Evolutionary conservation across 1,140 invertebrate species (phyloP).

Genomic region (Ostrea edulis): DNA sequence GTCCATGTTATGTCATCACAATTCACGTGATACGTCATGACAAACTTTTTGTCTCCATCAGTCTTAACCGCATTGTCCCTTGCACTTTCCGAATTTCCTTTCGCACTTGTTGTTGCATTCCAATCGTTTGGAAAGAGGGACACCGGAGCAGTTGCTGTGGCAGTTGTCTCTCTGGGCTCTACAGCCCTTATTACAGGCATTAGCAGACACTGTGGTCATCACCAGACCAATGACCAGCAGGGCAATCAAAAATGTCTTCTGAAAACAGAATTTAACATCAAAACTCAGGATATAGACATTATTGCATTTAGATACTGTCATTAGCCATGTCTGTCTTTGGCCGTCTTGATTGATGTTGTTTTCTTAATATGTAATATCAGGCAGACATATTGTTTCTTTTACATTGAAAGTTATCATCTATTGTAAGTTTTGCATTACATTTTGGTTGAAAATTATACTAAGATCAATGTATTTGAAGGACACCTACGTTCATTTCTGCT

Average conservation of each 20-base stretch:
- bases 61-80: neutral
- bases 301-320: too few species aligned
- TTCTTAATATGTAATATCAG: neutral
- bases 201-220: slow-evolving; percentile 18
- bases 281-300: too few species aligned
- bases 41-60: neutral
- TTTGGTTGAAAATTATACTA: too few species aligned
- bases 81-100: slow-evolving; percentile 31
- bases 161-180: neutral
- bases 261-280: neutral
- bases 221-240: neutral
- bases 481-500: too few species aligned
- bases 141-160: neutral
- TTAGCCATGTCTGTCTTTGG: too few species aligned
- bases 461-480: too few species aligned
- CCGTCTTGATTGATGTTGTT: neutral
- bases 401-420: too few species aligned
- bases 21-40: too few species aligned
- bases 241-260: neutral
- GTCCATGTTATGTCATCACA: too few species aligned
- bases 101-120: neutral
- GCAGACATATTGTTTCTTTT: neutral
- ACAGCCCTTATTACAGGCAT: neutral
- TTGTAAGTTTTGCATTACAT: too few species aligned
- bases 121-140: neutral